Percentiles rank a stretch among this genome's conserved stretches.
phyloP scores from a whole-genome alignment of 2,113 vertebrate genomes.

The Hemichromis elongatus region DNA sequence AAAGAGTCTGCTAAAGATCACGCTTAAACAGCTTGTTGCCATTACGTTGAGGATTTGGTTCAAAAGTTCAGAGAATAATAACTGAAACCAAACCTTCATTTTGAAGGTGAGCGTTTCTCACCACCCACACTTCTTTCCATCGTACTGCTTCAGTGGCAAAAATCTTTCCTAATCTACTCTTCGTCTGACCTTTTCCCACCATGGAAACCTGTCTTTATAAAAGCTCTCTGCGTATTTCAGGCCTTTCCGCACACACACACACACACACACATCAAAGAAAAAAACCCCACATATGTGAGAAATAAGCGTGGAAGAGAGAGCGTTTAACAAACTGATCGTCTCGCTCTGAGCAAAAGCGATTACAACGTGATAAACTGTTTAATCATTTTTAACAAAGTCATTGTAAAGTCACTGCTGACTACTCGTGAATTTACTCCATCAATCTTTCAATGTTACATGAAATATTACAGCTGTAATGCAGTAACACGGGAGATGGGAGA shows the following conservation, averaged over 20 bases:
- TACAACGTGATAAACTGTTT: background rate
- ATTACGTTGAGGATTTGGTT: background rate
- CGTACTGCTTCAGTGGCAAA: background rate
- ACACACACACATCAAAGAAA: background rate
- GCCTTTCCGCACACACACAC: background rate
- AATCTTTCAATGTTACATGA: background rate
- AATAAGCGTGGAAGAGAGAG: fast-evolving
- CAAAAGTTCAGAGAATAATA: background rate
- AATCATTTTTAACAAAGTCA: background rate
- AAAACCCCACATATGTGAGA: background rate
- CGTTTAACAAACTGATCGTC: background rate
- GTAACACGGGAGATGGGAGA: background rate
- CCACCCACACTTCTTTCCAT: background rate
- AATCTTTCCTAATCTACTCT: background rate
- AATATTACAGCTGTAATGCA: background rate
- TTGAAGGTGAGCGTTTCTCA: background rate
- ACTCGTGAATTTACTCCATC: background rate
- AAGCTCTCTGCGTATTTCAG: background rate
- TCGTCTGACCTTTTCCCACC: background rate
- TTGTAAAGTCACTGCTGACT: background rate
- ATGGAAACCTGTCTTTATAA: background rate
- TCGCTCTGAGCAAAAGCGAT: background rate
- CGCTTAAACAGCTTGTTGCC: background rate
- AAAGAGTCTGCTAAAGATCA: background rate
- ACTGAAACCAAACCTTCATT: background rate